These are phyloP conservation scores for Temnothorax ravouxi DNA, from an alignment of 2,888 invertebrate species.

Conservation along the genomic window DNA sequence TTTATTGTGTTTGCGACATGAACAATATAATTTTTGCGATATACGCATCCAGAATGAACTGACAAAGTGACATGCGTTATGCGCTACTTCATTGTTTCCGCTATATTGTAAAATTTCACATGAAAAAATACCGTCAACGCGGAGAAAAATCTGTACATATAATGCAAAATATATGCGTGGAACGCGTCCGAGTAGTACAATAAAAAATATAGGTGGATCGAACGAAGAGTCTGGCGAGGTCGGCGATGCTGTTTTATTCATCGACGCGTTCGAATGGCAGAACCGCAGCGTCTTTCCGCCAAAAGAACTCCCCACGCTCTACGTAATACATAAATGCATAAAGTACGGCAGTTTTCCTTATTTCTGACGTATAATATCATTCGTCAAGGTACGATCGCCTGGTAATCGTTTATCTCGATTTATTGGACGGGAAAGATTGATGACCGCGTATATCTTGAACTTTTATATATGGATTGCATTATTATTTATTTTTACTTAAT, in stretches of 20 bases:
- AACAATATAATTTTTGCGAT: constrained; percentile 35
- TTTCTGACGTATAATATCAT: constrained; percentile 39
- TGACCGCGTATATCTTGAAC: background rate
- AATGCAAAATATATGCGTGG: background rate
- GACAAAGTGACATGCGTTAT: constrained; percentile 4
- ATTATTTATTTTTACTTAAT: constrained; percentile 12
- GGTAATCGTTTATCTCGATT: constrained; percentile 44
- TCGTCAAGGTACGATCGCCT: constrained; percentile 30
- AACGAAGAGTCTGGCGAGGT: background rate
- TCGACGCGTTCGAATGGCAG: constrained; percentile 42
- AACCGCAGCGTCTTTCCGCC: constrained; percentile 14
- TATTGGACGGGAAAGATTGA: constrained; percentile 20
- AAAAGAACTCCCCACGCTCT: constrained; percentile 24
- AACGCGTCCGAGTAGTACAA: constrained; percentile 31
- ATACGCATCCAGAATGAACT: background rate
- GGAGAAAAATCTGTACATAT: constrained; percentile 27
- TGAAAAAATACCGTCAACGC: constrained; percentile 14
- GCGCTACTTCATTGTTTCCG: constrained; percentile 29
- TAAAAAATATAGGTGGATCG: constrained; percentile 35
- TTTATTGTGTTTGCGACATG: background rate
- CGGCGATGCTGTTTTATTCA: constrained; percentile 59
- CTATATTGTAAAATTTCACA: constrained; percentile 7
- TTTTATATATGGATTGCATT: background rate
- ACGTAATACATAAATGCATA: constrained; percentile 54
- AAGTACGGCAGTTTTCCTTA: constrained; percentile 24